Evolutionary conservation across 2,797 vertebrate genomes (phyloP).

Genomic region (Australoheros facetus): DNA sequence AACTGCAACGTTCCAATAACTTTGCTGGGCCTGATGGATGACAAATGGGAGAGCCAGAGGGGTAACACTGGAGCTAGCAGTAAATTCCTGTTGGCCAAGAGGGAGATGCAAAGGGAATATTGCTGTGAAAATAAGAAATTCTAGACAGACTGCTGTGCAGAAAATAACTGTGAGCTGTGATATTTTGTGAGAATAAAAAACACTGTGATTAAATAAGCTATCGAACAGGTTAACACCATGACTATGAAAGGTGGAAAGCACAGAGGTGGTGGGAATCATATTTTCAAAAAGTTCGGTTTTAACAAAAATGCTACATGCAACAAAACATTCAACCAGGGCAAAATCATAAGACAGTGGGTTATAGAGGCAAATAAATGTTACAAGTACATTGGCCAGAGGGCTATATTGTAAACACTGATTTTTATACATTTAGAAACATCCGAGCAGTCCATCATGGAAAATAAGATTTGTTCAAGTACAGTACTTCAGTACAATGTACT

Average conservation of each 20-base stretch:
- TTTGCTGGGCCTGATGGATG: slow-evolving; percentile 60
- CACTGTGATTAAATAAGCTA: slow-evolving; percentile 8
- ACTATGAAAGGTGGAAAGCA: slow-evolving; percentile 9
- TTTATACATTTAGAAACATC: neutral
- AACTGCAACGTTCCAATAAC: slow-evolving; percentile 72
- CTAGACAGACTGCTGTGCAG: slow-evolving; percentile 44
- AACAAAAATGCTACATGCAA: slow-evolving; percentile 1
- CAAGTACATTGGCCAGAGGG: neutral
- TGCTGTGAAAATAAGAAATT: slow-evolving; percentile 60
- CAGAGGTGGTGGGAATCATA: slow-evolving; percentile 24
- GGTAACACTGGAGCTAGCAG: slow-evolving; percentile 52
- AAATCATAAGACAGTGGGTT: neutral
- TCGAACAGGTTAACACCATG: slow-evolving; percentile 1
- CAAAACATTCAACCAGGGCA: neutral
- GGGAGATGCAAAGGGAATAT: slow-evolving; percentile 60
- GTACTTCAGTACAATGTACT: too few species aligned
- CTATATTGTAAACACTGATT: neutral
- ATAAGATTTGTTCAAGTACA: neutral
- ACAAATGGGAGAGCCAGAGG: slow-evolving; percentile 64
- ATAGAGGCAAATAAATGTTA: neutral
- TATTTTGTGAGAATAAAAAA: slow-evolving; percentile 37
- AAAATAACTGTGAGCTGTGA: slow-evolving; percentile 44
- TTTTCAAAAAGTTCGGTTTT: slow-evolving; percentile 7
- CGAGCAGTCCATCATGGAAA: neutral
- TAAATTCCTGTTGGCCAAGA: slow-evolving; percentile 65